A percentile compares a stretch with the other conserved stretches of the same genome.
phyloP scores from a whole-genome alignment of 2,888 invertebrate genomes.

The Ganaspis brasiliensis region DNA sequence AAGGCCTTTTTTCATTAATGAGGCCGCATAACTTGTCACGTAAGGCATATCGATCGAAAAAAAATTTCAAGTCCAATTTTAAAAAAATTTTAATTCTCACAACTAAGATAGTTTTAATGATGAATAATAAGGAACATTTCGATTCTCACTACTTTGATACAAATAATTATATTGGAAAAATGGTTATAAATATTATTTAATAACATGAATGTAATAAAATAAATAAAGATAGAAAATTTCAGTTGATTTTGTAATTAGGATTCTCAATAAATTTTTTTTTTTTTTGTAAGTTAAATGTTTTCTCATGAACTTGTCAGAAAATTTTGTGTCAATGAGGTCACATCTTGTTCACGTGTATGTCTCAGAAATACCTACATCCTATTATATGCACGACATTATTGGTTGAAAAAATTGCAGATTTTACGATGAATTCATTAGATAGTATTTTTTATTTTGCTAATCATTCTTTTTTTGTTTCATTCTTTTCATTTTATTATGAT shows the following conservation, averaged over 20 bases:
- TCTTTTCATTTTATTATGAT: not conserved
- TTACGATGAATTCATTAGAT: not conserved
- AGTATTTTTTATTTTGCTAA: not conserved
- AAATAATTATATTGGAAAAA: too few relatives aligned
- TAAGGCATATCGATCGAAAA: slow-evolving; percentile 27
- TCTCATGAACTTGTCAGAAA: not conserved
- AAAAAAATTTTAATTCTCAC: not conserved
- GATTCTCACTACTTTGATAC: too few relatives aligned
- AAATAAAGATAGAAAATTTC: too few relatives aligned
- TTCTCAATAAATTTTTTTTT: too few relatives aligned
- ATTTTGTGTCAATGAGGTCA: slow-evolving; percentile 13
- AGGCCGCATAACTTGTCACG: slow-evolving; percentile 39
- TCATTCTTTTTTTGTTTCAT: not conserved
- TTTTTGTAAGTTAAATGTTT: not conserved
- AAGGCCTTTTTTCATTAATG: slow-evolving; percentile 40
- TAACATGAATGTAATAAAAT: too few relatives aligned
- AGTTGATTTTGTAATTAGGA: too few relatives aligned
- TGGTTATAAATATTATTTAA: too few relatives aligned
- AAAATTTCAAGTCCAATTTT: slow-evolving; percentile 7
- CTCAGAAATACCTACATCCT: not conserved
- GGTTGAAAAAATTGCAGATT: not conserved
- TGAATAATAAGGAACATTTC: too few relatives aligned
- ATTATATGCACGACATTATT: slow-evolving; percentile 26
- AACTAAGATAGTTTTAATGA: too few relatives aligned
- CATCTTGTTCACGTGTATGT: not conserved